Conservation (phyloP, 35 echinoderm and acorn worm species). For the Hemicentrotus pulcherrimus region DNA sequence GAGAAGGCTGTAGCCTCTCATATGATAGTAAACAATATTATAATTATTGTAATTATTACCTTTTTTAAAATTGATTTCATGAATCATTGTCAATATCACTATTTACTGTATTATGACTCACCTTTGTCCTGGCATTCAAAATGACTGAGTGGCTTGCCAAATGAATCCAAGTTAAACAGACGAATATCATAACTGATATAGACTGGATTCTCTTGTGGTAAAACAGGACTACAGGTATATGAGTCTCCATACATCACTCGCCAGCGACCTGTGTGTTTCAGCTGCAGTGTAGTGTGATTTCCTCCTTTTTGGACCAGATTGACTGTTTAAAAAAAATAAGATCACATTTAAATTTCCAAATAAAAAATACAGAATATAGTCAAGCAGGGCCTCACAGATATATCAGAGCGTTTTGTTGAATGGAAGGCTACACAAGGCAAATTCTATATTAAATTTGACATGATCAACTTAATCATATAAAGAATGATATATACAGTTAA, state of each 20-base stretch:
- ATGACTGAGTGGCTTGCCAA: conserved; percentile 67
- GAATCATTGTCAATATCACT: too few relatives aligned
- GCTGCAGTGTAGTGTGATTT: conserved; percentile 66
- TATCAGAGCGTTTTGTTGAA: too few relatives aligned
- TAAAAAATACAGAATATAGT: too few relatives aligned
- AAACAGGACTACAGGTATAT: conserved; percentile 62
- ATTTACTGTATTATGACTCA: conserved; percentile 14
- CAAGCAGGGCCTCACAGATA: too few relatives aligned
- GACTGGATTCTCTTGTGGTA: conserved; percentile 46
- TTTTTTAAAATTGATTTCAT: too few relatives aligned
- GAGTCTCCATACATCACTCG: conserved; percentile 64
- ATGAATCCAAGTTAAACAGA: conserved; percentile 75
- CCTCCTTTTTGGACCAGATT: conserved; percentile 60
- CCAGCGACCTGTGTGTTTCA: conserved; percentile 60
- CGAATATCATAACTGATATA: conserved; percentile 63
- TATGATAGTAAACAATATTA: too few relatives aligned
- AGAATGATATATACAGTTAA: too few relatives aligned
- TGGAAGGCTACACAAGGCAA: too few relatives aligned
- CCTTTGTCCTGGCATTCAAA: conserved; percentile 93
- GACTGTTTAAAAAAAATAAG: conserved; percentile 33
- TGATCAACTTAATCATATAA: too few relatives aligned
- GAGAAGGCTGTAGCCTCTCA: too few relatives aligned
- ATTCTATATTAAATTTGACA: too few relatives aligned
- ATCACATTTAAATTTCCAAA: neutral
- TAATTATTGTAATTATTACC: too few relatives aligned